Evolutionary conservation across 2,113 vertebrate genomes (phyloP), one percentile per base, ranked within the genome.

Genomic region (Lichenostomus cassidix): DNA sequence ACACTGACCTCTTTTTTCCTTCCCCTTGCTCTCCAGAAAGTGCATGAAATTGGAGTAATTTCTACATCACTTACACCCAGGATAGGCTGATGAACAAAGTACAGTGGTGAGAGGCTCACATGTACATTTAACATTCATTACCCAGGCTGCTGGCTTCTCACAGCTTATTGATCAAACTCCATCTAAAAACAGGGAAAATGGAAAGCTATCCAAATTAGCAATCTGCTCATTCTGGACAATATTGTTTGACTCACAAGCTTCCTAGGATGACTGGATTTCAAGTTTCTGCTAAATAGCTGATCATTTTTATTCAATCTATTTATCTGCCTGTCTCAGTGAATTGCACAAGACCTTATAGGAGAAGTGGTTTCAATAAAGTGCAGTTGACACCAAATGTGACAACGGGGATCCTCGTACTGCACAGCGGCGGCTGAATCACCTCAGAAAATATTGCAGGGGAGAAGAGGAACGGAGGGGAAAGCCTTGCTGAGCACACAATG

Each of bases 121-220:
- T 27, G 71, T 52, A 75, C 64, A 33, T 71, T 92, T 96, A 93
- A 95, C 93, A 94, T 95, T 95, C 70, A 76, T 93, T 91, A 49
- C 52, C 18, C 95, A 91, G 89, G 83, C 53, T 91, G 78, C 85
- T 87, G 83, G 80, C 87, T 95, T 92, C 93, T 84, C 53, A 59
- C 71, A 90, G 89, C 90, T 92, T 90, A 95, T 52, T 91, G 69
- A 79, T 85, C 85, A 67, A 95, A 90, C 89, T 93, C 85, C 71
- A 84, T 79, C 71, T 69, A 91, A 92, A 96, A 82, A 3, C 50
- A 95, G 28, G 87, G 84, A 94, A 94, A 96, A 73, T 46, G 92
- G 94, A 95, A 96, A 97, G 80, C 93, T 75, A 83, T 91, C 89
- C 96, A 95, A 92, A 91, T 86, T 64, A 96, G 92, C 93, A 97